Evolutionary conservation across 2,113 vertebrate genomes (phyloP).

Genomic region (Pedionomus torquatus): DNA sequence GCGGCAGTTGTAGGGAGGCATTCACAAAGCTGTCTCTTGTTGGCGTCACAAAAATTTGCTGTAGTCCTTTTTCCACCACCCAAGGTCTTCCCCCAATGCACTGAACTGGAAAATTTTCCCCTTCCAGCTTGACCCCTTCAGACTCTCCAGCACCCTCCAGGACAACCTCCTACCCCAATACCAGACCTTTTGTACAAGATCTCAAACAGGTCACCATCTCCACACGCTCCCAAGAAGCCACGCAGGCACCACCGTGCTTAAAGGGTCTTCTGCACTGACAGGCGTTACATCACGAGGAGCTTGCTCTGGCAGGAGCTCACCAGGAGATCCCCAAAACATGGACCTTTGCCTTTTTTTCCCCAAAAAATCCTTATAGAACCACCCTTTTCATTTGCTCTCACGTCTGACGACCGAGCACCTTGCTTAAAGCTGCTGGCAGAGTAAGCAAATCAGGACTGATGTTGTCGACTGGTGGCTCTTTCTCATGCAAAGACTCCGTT

Average conservation of each 20-base stretch:
- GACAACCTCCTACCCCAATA: accelerated
- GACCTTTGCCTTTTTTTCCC: background rate
- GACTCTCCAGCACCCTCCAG: background rate
- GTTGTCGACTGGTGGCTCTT: background rate
- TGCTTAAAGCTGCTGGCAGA: background rate
- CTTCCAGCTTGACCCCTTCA: background rate
- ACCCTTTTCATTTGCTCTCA: background rate
- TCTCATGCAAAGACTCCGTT: background rate
- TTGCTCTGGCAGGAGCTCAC: background rate
- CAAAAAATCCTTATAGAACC: background rate
- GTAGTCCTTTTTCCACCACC: background rate
- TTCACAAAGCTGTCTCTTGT: background rate
- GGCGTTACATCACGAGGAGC: background rate
- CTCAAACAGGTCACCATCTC: too few relatives aligned
- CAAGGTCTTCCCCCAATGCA: background rate
- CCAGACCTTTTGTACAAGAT: background rate
- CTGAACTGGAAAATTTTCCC: background rate
- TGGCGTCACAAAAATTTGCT: background rate
- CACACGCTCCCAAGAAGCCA: background rate
- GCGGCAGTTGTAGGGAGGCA: background rate
- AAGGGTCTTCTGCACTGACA: background rate
- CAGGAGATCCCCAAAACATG: background rate
- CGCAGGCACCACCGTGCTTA: accelerated
- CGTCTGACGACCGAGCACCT: background rate
- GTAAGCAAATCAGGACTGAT: background rate